These are phyloP conservation scores for Poicephalus meyeri DNA, from an alignment of 2,113 vertebrate species.

Conservation along the genomic window DNA sequence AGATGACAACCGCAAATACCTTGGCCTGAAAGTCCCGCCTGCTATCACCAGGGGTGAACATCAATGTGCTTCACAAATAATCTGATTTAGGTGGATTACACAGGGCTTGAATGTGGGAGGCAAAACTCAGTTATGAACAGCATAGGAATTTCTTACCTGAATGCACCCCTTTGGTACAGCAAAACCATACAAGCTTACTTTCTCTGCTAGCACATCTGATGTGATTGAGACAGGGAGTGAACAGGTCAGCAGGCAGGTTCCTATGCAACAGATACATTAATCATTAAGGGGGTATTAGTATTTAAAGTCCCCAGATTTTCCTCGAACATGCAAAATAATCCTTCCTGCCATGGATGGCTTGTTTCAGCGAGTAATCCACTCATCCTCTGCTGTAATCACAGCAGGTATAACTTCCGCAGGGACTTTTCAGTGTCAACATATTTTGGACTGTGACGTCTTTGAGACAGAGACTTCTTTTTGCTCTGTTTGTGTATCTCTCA, in stretches of 20 bases:
- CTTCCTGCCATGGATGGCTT: not conserved
- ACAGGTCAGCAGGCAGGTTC: not conserved
- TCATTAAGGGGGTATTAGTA: not conserved
- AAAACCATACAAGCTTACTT: not conserved
- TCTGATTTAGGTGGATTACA: slow-evolving; percentile 25
- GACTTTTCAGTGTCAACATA: slow-evolving; percentile 13
- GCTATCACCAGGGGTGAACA: not conserved
- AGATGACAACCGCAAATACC: slow-evolving; percentile 42
- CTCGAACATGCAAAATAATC: not conserved
- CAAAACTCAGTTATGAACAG: not conserved
- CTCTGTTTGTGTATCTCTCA: not conserved
- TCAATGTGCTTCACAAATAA: not conserved
- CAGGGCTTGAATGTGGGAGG: not conserved
- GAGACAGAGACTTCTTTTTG: not conserved
- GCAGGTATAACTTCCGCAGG: not conserved
- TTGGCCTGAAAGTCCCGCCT: not conserved
- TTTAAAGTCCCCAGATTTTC: not conserved
- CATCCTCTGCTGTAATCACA: not conserved
- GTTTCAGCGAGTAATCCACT: not conserved
- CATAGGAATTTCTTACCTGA: not conserved
- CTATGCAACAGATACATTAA: not conserved
- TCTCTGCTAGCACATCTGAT: not conserved
- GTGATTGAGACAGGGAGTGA: not conserved
- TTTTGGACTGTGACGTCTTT: not conserved
- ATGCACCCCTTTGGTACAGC: not conserved